Base-by-base conservation (phyloP, 2,888 invertebrate genomes). In the Agrypnus murinus region DNA sequence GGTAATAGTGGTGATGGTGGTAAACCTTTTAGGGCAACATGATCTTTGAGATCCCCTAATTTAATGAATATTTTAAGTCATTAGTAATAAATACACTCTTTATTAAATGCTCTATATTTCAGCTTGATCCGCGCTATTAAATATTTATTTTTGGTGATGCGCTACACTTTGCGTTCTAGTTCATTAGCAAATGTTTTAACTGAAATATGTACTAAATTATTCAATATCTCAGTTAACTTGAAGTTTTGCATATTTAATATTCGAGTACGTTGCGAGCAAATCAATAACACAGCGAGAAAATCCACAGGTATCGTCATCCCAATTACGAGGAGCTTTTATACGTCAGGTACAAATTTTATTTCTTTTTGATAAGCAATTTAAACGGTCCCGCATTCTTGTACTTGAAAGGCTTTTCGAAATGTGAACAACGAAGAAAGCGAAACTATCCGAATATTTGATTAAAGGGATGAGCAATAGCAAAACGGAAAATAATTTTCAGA, bases 381-480 rank as follows among this genome's bases (percentile, higher is more conserved):
- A 60, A 53, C 38, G 9, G 50, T 36, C 10, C 45, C 36, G 36
- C 62, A 46, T 46, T 48, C 34, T 32, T 48, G 17, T 46, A 48
- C 48, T 62, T 62, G 46, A 62, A 62, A 46, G 45, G 46, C 17
- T 36, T 48, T n/a, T 2, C 34, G 50, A 55, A 65, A 65, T 55
- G 38, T 50, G 53, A 50, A 63, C 17, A 53, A 64, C 31, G 34
- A 17, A 50, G 64, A 45, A 43, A 34, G 57, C 38, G 40, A 60
- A 59, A 50, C 66, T 59, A 59, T 67, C 58, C 66, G 43, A 67
- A 60, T 60, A 76, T 75, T 76, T 74, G 73, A 77, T 75, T 75
- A 75, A 74, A 70, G 57, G 70, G 70, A 73, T 69, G 71, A 72
- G 77, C 74, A 75, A 77, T 74, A 75, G 69, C 72, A 73, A 72